Conservation (phyloP, 2,113 vertebrate species). For the Piaya cayana region DNA sequence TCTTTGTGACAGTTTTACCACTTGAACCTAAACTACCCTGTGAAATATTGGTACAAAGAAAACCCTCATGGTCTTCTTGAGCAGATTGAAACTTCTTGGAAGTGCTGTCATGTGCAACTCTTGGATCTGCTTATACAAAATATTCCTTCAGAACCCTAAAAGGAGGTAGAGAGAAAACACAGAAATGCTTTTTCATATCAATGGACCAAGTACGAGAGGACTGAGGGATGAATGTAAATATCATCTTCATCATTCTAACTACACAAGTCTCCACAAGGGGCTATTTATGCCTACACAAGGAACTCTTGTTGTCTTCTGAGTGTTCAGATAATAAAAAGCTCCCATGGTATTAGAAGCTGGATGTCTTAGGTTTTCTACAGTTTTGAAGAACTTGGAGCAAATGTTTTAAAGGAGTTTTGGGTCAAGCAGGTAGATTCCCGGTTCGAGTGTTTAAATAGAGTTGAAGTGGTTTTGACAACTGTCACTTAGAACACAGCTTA, state of each 20-base stretch:
- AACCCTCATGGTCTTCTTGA: accelerated
- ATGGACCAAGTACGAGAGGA: not conserved
- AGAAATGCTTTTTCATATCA: not conserved
- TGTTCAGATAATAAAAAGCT: not conserved
- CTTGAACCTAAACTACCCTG: not conserved
- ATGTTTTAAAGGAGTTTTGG: not conserved
- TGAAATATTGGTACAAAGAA: not conserved
- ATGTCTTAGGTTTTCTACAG: not conserved
- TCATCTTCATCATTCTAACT: not conserved
- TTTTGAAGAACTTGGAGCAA: not conserved
- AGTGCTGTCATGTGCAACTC: not conserved
- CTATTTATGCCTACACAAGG: not conserved
- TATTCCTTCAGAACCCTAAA: not conserved
- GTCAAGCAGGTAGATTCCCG: not conserved
- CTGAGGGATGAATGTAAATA: not conserved
- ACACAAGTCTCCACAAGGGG: not conserved
- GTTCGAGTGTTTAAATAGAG: not conserved
- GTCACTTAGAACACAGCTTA: not conserved
- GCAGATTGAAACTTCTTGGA: not conserved
- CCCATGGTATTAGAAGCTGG: not conserved
- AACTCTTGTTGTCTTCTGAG: not conserved
- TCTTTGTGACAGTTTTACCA: not conserved
- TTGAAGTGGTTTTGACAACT: not conserved
- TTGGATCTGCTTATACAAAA: not conserved
- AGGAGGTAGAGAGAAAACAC: not conserved